phyloP scores from a whole-genome alignment of 92 coral and sea anemone genomes.

The Epizoanthus illoricatus region DNA sequence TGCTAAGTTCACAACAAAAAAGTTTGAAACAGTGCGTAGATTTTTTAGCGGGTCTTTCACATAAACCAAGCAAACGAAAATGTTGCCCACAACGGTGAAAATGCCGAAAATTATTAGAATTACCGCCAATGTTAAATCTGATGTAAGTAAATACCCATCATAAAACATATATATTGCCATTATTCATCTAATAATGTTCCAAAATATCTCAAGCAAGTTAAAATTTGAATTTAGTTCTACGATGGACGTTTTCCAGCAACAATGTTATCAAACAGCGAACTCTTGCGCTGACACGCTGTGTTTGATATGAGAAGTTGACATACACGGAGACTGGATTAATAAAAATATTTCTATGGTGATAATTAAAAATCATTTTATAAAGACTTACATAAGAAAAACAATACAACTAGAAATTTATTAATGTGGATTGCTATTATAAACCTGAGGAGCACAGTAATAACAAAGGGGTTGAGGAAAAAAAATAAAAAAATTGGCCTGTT shows the following conservation, averaged over 20 bases:
- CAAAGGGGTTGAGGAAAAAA: neutral
- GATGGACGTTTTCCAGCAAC: neutral
- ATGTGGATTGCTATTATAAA: constrained; percentile 18
- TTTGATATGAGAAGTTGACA: constrained; percentile 4
- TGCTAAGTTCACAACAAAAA: constrained; percentile 66
- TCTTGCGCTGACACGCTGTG: neutral
- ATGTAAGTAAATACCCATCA: constrained; percentile 70
- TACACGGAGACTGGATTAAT: constrained; percentile 1
- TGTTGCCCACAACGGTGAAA: constrained; percentile 69
- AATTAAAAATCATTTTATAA: constrained; percentile 35
- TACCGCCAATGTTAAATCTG: constrained; percentile 57
- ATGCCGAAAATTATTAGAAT: constrained; percentile 66
- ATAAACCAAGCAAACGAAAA: constrained; percentile 62
- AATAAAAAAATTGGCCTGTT: neutral
- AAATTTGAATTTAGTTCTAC: neutral
- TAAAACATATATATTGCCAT: constrained; percentile 70
- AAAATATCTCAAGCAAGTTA: neutral
- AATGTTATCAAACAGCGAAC: neutral
- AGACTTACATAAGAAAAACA: neutral
- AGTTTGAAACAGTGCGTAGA: constrained; percentile 63
- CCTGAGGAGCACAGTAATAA: neutral
- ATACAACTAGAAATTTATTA: constrained; percentile 4
- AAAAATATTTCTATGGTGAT: constrained; percentile 33
- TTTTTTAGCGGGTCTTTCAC: constrained; percentile 69
- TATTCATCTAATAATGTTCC: neutral